Evolutionary conservation across 2,113 vertebrate genomes (phyloP).

Genomic region (Rallus limicola): DNA sequence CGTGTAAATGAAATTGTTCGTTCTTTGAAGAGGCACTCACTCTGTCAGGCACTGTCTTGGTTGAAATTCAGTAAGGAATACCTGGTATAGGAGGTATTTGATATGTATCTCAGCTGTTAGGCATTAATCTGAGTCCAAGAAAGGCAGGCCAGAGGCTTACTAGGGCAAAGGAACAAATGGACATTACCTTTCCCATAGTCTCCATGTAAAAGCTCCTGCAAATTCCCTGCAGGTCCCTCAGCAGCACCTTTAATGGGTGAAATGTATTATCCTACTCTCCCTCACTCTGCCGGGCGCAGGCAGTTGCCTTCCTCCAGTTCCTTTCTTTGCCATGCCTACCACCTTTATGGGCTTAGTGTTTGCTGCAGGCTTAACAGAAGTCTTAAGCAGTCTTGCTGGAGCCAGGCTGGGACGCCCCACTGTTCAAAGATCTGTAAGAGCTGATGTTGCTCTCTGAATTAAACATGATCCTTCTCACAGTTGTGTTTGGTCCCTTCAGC

Average conservation of each 20-base stretch:
- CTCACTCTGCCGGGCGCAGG: not conserved
- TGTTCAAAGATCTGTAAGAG: not conserved
- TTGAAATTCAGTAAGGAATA: not conserved
- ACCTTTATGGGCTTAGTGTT: not conserved
- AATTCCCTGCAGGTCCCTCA: not conserved
- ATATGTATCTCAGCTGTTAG: not conserved
- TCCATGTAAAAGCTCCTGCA: not conserved
- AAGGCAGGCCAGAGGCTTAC: not conserved
- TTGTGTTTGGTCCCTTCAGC: not conserved
- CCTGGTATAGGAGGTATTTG: not conserved
- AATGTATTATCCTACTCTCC: not conserved
- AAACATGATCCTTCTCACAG: not conserved
- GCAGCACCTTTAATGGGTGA: not conserved
- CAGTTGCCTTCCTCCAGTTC: not conserved
- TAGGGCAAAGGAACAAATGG: not conserved
- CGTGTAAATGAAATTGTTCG: not conserved
- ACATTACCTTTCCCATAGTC: not conserved
- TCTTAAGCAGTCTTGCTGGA: not conserved
- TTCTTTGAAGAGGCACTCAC: not conserved
- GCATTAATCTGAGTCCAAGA: not conserved
- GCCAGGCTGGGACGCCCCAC: not conserved
- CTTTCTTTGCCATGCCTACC: not conserved
- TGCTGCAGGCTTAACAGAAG: not conserved
- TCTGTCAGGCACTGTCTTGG: not conserved
- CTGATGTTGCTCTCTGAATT: not conserved